Evolutionary conservation across 35 echinoderm and acorn worm genomes (phyloP), one percentile per base, ranked within the genome.

Genomic region (Strongylocentrotus purpuratus): DNA sequence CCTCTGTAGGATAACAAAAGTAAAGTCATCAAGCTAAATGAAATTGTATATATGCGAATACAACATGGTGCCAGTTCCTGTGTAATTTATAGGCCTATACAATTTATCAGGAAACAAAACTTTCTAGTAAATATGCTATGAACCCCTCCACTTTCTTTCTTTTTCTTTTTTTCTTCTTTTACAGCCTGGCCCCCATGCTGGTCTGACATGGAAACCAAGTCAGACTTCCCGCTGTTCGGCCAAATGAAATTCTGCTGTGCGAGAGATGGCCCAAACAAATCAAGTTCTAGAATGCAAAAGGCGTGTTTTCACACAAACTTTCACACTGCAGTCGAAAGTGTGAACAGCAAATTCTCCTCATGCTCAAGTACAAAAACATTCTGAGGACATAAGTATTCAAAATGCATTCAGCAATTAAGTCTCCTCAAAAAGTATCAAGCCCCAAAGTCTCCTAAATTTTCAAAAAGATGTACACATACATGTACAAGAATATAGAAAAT

Each of bases 181-280:
- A 7, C 25, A 28, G 15, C 65, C 25, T 7, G 28, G 22, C 65
- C 65, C 65, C 6, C 65, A 78, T 78, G 65, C 65, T 78, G 65
- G 20, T 78, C 7, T 78, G 20, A 78, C 65, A 78, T 78, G 65
- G 25, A 78, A 78, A n/a, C 20, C 7, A 78, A 28, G 65, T n/a
- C 65, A n/a, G 65, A 78, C 61, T 78, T 78, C 65, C 65, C 65
- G 65, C 65, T 78, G 65, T 78, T 78, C 20, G 18, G 65, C 65
- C 65, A 78, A 78, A 78, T 78, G 65, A 78, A 78, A 78, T 78
- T 78, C 65, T 78, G 65, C 65, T 78, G 65, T 22, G 65, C 65
- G 17, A 78, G 65, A 78, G 65, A 78, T 78, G 65, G 65, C 65
- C 65, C 65, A 78, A 78, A 78, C 65, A 28, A 78, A 78, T 78